Base-by-base conservation (phyloP, 2,888 invertebrate species). In the Ichneumon xanthorius region DNA sequence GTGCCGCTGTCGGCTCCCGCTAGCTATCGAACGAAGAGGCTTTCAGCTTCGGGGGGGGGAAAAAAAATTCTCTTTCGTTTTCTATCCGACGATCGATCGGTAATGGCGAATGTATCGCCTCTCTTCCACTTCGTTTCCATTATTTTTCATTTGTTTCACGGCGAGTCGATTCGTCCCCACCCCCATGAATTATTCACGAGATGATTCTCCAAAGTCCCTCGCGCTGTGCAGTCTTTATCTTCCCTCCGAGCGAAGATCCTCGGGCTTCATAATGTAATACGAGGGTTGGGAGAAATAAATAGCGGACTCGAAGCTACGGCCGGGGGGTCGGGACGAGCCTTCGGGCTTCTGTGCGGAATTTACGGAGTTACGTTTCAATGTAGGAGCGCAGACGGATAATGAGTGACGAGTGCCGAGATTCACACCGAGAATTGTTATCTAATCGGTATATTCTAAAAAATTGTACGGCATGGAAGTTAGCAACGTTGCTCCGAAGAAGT, bases 81-180 rank as follows among this genome's bases (percentile, higher is more conserved):
- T 55, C 55, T 63, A 61, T 63, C 67, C 26, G 33, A 9, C 45
- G 68, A 30, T 48, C 33, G 45, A 45, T 45, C 48, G 88, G 88
- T 90, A 90, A 90, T 90, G 89, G 89, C 86, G 82, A 90, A 89
- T 88, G 89, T 91, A 91, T 90, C 89, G 61, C 81, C 82, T 85
- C 87, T 88, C 87, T 90, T 91, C 86, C 89, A 84, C 89, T 90
- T 87, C 89, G 89, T 87, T 89, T 91, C 91, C 89, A 92, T 92
- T 92, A 91, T 90, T 91, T 92, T 92, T 91, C 92, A 91, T 91
- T 92, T 90, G 90, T 90, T 91, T 90, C 89, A 80, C 85, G 77
- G 84, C 83, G 85, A 86, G 71, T 80, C 79, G 63, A 55, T 26
- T 79, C 87, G 89, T 82, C 87, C 79, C 73, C 58, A 37, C 5